phyloP scores from a whole-genome alignment of 2,888 invertebrate species.

The Mythimna vitellina region DNA sequence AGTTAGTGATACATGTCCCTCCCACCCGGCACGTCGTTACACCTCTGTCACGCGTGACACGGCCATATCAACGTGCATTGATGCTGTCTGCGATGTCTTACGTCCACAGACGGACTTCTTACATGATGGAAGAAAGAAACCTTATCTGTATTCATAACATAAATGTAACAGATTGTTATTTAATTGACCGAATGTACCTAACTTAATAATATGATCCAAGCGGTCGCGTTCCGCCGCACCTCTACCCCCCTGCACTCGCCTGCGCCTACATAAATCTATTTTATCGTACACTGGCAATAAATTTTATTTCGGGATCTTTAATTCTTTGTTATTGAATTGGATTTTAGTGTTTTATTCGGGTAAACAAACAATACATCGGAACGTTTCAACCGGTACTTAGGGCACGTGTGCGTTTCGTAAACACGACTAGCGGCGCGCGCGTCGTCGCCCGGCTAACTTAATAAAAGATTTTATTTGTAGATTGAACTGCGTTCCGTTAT shows the following conservation, averaged over 20 bases:
- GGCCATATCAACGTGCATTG: slow-evolving; percentile 15
- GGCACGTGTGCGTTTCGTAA: slow-evolving; percentile 86
- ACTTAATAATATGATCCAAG: slow-evolving; percentile 82
- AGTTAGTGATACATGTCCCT: slow-evolving; percentile 46
- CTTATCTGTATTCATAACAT: slow-evolving; percentile 63
- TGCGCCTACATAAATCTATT: slow-evolving; percentile 89
- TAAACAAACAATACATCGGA: slow-evolving; percentile 90
- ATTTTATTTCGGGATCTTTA: slow-evolving; percentile 91
- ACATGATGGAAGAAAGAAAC: slow-evolving; percentile 16
- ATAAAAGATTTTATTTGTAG: slow-evolving; percentile 88
- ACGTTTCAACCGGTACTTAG: slow-evolving; percentile 86
- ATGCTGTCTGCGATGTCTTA: neutral
- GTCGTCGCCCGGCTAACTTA: slow-evolving; percentile 81
- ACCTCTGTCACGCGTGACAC: slow-evolving; percentile 17
- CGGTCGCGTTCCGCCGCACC: slow-evolving; percentile 69
- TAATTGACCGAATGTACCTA: slow-evolving; percentile 82
- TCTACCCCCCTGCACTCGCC: slow-evolving; percentile 68
- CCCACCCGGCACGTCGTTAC: slow-evolving; percentile 23
- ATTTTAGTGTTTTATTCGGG: slow-evolving; percentile 91
- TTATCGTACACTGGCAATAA: slow-evolving; percentile 90
- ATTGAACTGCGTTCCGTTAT: slow-evolving; percentile 79
- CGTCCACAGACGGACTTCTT: slow-evolving; percentile 31
- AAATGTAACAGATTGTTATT: slow-evolving; percentile 72
- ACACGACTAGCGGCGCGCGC: slow-evolving; percentile 80
- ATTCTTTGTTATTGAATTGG: slow-evolving; percentile 91